Percentiles rank a stretch among this genome's conserved stretches.
These are phyloP conservation scores for Eupeodes corollae DNA, from an alignment of 1,140 invertebrate genomes.

Conservation along the genomic window DNA sequence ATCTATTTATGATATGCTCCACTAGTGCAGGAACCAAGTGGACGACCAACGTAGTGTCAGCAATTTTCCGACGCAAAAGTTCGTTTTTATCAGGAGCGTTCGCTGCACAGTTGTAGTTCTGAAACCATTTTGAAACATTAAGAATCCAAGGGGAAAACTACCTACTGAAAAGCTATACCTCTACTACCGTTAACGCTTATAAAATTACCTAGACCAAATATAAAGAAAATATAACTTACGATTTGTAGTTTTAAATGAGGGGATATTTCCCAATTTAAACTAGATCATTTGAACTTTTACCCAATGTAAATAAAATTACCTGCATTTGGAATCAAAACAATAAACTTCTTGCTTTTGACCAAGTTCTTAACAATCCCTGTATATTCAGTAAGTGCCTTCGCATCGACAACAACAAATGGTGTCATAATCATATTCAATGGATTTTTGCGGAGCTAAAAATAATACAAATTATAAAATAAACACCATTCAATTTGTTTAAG, in stretches of 20 bases:
- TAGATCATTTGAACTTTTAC: neutral
- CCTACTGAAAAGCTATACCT: too few relatives aligned
- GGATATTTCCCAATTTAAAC: too few relatives aligned
- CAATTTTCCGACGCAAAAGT: too few relatives aligned
- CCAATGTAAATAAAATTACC: conserved; percentile 45
- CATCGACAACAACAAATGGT: conserved; percentile 65
- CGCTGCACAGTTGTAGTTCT: too few relatives aligned
- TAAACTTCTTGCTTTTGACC: conserved; percentile 60
- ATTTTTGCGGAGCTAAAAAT: conserved; percentile 18
- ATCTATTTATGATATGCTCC: too few relatives aligned
- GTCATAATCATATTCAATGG: conserved; percentile 43
- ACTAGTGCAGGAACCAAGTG: too few relatives aligned
- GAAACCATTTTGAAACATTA: too few relatives aligned
- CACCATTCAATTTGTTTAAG: neutral
- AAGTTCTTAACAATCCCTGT: conserved; percentile 67
- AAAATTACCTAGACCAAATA: neutral
- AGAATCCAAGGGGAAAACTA: too few relatives aligned
- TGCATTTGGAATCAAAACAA: conserved; percentile 66
- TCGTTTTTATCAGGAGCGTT: too few relatives aligned
- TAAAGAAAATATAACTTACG: neutral
- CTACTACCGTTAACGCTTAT: too few relatives aligned
- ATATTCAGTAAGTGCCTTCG: conserved; percentile 56
- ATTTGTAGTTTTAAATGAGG: too few relatives aligned
- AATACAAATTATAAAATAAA: neutral
- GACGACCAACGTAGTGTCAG: too few relatives aligned